Percentiles rank a stretch among this genome's conserved stretches.
phyloP scores from a whole-genome alignment of 30 jellyfish, hydroid and myxozoan species.

The Nemopilema nomurai region DNA sequence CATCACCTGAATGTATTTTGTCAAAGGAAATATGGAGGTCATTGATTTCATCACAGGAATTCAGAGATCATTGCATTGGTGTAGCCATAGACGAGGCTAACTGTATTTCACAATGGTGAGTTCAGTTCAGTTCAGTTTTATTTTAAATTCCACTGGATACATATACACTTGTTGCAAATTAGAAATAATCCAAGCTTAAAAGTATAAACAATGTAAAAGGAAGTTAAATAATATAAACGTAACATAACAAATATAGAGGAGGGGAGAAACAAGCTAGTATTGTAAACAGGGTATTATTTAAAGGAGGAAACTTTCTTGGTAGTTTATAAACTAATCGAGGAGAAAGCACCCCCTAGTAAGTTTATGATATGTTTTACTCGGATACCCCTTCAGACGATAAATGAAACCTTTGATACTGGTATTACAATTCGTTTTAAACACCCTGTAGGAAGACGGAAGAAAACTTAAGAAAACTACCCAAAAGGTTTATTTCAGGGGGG shows the following conservation, averaged over 20 bases:
- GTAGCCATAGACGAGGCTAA: conserved; percentile 50
- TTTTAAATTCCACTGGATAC: no score
- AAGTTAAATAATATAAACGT: no score
- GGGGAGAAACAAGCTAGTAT: no score
- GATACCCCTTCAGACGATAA: background rate
- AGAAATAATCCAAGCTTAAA: no score
- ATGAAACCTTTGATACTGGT: background rate
- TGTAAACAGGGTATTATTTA: no score
- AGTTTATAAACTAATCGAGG: no score
- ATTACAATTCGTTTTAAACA: background rate
- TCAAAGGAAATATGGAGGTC: conserved; percentile 21
- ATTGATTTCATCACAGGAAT: background rate
- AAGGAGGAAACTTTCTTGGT: no score
- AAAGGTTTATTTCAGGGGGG: background rate
- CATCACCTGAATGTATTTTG: conserved; percentile 31
- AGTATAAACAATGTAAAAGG: no score
- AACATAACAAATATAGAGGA: no score
- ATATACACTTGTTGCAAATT: no score
- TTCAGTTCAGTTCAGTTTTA: background rate
- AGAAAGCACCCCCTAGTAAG: no score
- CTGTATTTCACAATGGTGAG: conserved; percentile 40
- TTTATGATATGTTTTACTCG: background rate
- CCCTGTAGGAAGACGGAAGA: background rate
- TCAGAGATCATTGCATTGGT: conserved; percentile 51
- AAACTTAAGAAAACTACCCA: background rate